Percentiles rank a stretch among this genome's conserved stretches.
Conservation (phyloP, 2,888 invertebrate genomes). For the Thera obeliscata region DNA sequence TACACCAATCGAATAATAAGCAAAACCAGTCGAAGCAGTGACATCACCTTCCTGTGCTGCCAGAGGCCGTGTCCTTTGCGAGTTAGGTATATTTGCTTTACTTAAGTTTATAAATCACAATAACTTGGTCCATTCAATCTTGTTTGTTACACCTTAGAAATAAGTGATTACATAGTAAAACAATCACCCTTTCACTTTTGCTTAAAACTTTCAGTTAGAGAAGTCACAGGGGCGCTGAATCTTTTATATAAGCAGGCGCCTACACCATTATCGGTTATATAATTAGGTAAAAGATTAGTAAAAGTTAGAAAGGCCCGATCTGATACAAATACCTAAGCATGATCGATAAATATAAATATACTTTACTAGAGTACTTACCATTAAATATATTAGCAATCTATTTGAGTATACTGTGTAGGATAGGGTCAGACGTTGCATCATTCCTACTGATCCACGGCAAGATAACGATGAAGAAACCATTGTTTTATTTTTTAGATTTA, state of each 20-base stretch:
- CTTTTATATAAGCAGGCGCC: too few species aligned
- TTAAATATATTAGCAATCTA: background rate
- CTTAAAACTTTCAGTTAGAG: background rate
- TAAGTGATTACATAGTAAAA: background rate
- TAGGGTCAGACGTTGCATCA: slow-evolving; percentile 45
- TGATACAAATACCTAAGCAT: background rate
- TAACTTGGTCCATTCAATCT: slow-evolving; percentile 1
- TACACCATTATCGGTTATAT: too few species aligned
- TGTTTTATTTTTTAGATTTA: slow-evolving; percentile 59
- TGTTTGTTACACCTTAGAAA: background rate
- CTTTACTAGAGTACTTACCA: background rate
- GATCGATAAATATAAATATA: background rate
- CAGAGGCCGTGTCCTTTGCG: slow-evolving; percentile 72
- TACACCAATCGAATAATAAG: slow-evolving; percentile 75
- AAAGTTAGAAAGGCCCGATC: background rate
- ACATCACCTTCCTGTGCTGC: slow-evolving; percentile 80
- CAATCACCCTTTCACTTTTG: background rate
- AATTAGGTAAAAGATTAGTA: background rate
- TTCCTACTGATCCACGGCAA: slow-evolving; percentile 42
- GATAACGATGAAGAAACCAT: slow-evolving; percentile 53
- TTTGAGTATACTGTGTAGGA: slow-evolving; percentile 6
- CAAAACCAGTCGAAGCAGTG: slow-evolving; percentile 79
- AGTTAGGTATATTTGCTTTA: slow-evolving; percentile 41
- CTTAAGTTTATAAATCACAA: slow-evolving; percentile 12
- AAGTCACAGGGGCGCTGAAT: too few species aligned